Evolutionary conservation across 2,797 vertebrate species (phyloP).

Genomic region (Rallus crepitans): DNA sequence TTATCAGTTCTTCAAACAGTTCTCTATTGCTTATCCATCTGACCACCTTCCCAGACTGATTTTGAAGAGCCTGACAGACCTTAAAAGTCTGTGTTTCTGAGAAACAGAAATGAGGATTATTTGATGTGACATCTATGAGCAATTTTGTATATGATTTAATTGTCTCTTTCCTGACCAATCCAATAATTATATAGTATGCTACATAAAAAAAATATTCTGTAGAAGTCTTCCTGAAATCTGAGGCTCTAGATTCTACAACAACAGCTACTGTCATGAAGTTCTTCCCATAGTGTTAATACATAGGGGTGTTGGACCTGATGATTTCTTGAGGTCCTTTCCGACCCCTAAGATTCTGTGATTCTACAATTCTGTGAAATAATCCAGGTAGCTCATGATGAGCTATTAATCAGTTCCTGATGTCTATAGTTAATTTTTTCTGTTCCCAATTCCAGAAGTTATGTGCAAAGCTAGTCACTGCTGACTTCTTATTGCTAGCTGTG

Average conservation of each 20-base stretch:
- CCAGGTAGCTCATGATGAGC: neutral
- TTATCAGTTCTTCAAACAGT: slow-evolving; percentile 34
- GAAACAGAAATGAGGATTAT: neutral
- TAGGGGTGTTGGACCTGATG: too few species aligned
- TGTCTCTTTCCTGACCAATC: neutral
- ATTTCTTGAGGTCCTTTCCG: too few species aligned
- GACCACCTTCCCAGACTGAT: neutral
- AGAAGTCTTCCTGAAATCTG: neutral
- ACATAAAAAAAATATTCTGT: slow-evolving; percentile 22
- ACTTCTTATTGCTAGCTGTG: neutral
- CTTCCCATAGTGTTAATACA: neutral
- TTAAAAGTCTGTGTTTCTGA: slow-evolving; percentile 10
- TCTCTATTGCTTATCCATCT: slow-evolving; percentile 27
- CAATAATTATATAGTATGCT: neutral
- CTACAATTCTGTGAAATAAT: neutral
- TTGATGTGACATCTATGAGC: neutral
- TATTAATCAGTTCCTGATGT: neutral
- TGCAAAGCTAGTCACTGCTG: neutral
- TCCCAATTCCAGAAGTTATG: neutral
- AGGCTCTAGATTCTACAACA: neutral
- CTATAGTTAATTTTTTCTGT: neutral
- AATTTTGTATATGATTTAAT: slow-evolving; percentile 35
- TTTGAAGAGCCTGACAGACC: slow-evolving; percentile 8
- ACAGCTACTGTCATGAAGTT: neutral
- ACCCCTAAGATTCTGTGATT: too few species aligned